Percentiles rank a stretch among this genome's conserved stretches.
Conservation (phyloP, 2,797 vertebrate genomes). For the Coilia nasus region DNA sequence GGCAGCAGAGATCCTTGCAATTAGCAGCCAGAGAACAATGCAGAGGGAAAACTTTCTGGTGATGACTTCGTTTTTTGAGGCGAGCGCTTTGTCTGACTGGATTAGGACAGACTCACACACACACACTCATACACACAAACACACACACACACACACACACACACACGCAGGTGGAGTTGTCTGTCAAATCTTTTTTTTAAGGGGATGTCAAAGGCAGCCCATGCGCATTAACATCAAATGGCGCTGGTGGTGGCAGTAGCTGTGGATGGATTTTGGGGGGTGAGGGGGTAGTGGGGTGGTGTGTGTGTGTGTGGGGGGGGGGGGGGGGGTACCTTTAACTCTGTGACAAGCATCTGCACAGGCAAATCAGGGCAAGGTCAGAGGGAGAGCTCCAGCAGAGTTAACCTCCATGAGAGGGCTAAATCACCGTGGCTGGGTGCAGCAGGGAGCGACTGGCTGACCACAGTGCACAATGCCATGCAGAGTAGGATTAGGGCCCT, state of each 20-base stretch:
- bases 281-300: neutral
- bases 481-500: neutral
- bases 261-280: neutral
- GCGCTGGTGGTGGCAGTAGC: neutral
- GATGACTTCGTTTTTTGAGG: slow-evolving; percentile 24
- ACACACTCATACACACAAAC: slow-evolving; percentile 5
- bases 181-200: slow-evolving; percentile 49
- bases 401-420: neutral
- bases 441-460: neutral
- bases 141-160: slow-evolving; percentile 15
- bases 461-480: neutral
- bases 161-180: slow-evolving; percentile 47
- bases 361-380: slow-evolving; percentile 43
- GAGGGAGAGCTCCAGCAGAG: neutral
- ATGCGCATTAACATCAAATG: slow-evolving; percentile 30
- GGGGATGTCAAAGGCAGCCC: slow-evolving; percentile 43
- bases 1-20: neutral
- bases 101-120: neutral
- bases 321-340: neutral
- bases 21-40: slow-evolving; percentile 17
- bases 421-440: neutral
- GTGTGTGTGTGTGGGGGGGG: too few relatives aligned
- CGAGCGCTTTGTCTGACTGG: slow-evolving; percentile 20
- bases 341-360: slow-evolving; percentile 37
- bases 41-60: slow-evolving; percentile 37